Base-by-base conservation (phyloP, 2,888 invertebrate genomes). In the Carabus problematicus region DNA sequence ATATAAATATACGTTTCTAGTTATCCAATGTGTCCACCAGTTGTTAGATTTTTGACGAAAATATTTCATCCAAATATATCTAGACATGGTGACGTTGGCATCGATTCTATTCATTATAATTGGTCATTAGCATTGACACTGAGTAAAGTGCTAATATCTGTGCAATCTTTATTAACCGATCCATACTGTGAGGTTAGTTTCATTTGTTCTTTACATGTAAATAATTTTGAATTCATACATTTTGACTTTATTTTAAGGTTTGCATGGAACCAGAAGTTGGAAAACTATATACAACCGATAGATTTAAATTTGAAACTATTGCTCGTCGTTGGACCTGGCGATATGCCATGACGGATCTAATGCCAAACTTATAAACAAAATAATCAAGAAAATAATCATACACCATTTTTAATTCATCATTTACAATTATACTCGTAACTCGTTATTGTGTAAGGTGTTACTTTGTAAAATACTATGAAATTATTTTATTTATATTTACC, bases 31-130 rank as follows among this genome's bases (percentile, higher is more conserved):
- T 87, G 88, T 74, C 97, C 97, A 12, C 97, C 97, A 0, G 89
- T 92, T 68, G 95, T 97, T 0, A 86, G 95, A 16, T 97, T 97
- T 84, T 85, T 97, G 71, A 97, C 97, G 0, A 94, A 93, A 82
- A 93, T 97, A 75, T 88, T 95, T 76, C 97, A 97, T 83, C 97
- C 97, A 6, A 97, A 97, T 83, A 92, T 97, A 66, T 95, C 95
- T 2, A 88, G 96, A 0, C 97, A 97, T 82, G 97, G 97, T 1
- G 96, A 97, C 82, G 94, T 97, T 59, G 97, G 97, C 70, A 92
- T 97, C 73, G 97, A 97, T 84, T 95, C 94, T 8, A 94, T 97
- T 75, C 93, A 94, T 76, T 94, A 95, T 83, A 97, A 97, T 83
- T 97, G 97, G 97, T 95, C 95, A n/a, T 84, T 96, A 71, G 96